These are phyloP conservation scores for Silurus meridionalis DNA, from an alignment of 2,113 vertebrate species.

Conservation along the genomic window DNA sequence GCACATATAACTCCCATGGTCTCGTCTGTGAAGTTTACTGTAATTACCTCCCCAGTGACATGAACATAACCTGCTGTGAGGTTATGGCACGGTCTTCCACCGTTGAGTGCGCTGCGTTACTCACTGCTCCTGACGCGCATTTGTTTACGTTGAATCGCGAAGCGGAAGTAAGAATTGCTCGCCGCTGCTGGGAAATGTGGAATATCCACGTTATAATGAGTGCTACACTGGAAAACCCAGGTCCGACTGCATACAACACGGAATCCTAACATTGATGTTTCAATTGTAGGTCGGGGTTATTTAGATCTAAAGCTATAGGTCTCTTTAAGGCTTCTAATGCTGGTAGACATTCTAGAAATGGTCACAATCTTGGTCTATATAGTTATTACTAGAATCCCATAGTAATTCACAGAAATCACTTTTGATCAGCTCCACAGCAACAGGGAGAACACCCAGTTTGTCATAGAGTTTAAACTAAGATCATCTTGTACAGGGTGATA, in stretches of 20 bases:
- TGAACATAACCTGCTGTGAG: neutral
- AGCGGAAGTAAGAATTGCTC: constrained; percentile 39
- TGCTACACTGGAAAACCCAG: constrained; percentile 45
- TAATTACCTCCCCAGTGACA: neutral
- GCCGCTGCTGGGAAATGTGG: constrained; percentile 50
- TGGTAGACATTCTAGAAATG: neutral
- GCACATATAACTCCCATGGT: neutral
- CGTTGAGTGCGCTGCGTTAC: neutral
- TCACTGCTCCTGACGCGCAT: neutral
- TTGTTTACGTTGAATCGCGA: constrained; percentile 35
- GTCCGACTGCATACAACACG: neutral
- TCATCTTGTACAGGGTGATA: neutral
- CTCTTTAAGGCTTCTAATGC: no score
- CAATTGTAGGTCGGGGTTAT: neutral
- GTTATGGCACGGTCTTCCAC: neutral
- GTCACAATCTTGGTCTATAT: neutral
- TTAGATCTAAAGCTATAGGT: neutral
- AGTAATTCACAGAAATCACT: neutral
- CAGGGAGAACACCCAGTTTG: neutral
- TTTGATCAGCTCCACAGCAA: neutral
- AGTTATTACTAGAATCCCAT: neutral
- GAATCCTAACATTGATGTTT: neutral
- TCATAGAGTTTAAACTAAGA: neutral
- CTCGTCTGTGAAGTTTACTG: neutral
- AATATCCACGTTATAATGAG: constrained; percentile 40